Evolutionary conservation across 2,113 vertebrate species (phyloP), one percentile per base, ranked within the genome.

Genomic region (Hippocampus zosterae): DNA sequence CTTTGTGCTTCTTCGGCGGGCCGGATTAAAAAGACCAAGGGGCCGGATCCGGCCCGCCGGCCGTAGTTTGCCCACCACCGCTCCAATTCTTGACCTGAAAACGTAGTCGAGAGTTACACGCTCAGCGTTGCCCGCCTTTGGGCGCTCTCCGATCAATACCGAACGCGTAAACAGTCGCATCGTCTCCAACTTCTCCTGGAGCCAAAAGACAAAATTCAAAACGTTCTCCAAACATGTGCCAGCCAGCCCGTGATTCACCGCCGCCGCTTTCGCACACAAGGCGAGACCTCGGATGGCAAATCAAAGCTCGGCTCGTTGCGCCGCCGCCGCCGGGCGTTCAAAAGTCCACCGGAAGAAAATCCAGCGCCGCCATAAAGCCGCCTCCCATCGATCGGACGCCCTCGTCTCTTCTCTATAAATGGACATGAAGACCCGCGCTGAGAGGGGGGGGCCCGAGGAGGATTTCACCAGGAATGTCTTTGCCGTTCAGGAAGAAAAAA

Each of bases 401-500:
- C 77, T 80, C 79, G 71, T 84, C 71, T 84, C 83, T 77, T 78
- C 75, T 73, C 80, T 87, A 84, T 81, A 87, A 85, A 87, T 81
- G 85, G 83, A 65, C 75, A 85, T 72, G 73, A 76, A 81, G 63
- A 23, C 60, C 75, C 69, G 79, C 68, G 67, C 74, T 5, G 55
- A 21, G 77, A 77, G 77, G 84, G 81, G 85, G 76, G 57, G 57
- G 67, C 40, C 62, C 1, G 67, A 46, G 68, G 74, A 62, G 23
- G 63, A 73, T 41, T 73, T 73, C 70, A 65, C 18, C 21, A 65
- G 68, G 62, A 61, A 64, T n/a, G 27, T 70, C 70, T 65, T 44
- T 10, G 25, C 13, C 13, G 5, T 1, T 25, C 40, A 27, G 18
- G 7, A 23, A 12, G 18, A 41, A 64, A 44, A 12, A 65, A 42